Conservation (phyloP, 2,113 vertebrate genomes). For the Martes martes region DNA sequence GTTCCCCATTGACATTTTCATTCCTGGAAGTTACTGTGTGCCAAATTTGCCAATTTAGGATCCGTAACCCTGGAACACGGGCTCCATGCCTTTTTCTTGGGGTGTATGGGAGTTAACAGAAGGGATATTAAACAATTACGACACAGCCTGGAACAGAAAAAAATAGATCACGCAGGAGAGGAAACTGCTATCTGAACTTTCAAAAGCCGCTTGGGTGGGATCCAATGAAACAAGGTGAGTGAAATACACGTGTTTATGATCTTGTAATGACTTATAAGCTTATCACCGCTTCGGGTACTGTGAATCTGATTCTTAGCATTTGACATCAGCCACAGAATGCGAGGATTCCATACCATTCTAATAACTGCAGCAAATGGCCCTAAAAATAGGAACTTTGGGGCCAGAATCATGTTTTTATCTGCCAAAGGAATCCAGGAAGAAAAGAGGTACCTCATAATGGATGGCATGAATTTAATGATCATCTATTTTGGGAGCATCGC, state of each 20-base stretch:
- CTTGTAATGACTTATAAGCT: background rate
- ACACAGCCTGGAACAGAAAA: conserved; percentile 61
- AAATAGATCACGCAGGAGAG: background rate
- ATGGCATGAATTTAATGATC: conserved; percentile 34
- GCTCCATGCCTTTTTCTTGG: conserved; percentile 69
- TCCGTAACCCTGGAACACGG: conserved; percentile 71
- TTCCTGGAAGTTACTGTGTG: conserved; percentile 75
- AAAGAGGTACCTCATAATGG: conserved; percentile 38
- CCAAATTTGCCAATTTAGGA: conserved; percentile 77
- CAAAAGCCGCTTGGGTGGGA: conserved; percentile 35
- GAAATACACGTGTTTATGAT: conserved; percentile 39
- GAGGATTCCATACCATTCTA: background rate
- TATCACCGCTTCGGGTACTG: background rate
- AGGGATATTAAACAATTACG: conserved; percentile 70
- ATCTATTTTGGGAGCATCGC: conserved; percentile 15
- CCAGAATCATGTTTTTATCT: background rate
- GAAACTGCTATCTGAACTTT: conserved; percentile 44
- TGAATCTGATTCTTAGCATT: conserved; percentile 40
- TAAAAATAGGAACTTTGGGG: conserved; percentile 17
- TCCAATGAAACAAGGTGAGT: conserved; percentile 30
- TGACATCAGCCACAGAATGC: background rate
- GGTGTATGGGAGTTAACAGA: conserved; percentile 56
- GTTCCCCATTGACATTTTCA: conserved; percentile 77
- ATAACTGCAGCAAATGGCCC: conserved; percentile 41
- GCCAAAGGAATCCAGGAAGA: background rate